These are phyloP conservation scores for Limanda limanda DNA, from an alignment of 2,113 vertebrate species.

Conservation along the genomic window DNA sequence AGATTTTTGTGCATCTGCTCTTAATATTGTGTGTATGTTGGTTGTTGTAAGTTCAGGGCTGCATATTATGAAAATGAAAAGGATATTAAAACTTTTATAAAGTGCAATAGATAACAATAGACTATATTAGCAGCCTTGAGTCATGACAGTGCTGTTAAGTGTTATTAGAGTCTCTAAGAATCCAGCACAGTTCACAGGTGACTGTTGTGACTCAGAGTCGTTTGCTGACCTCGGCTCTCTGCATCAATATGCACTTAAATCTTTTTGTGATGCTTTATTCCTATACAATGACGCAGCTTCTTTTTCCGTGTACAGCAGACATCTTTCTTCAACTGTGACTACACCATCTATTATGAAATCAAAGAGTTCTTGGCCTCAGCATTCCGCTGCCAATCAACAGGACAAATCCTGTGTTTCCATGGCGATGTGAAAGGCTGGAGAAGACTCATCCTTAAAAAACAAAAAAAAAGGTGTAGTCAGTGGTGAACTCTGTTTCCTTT, in stretches of 20 bases:
- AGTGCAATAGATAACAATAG: too few relatives aligned
- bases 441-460: conserved; percentile 31
- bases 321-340: background rate
- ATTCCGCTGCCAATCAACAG: conserved; percentile 46
- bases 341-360: conserved; percentile 23
- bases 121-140: too few relatives aligned
- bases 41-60: too few relatives aligned
- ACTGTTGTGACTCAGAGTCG: background rate
- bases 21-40: background rate
- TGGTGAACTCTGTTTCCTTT: conserved; percentile 57
- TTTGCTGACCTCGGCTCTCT: background rate
- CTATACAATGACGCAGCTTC: background rate
- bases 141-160: background rate
- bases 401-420: conserved; percentile 72
- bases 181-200: background rate
- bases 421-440: conserved; percentile 58
- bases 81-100: too few relatives aligned
- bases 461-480: conserved; percentile 47
- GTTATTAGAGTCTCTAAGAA: background rate
- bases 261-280: background rate
- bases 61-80: too few relatives aligned
- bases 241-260: background rate
- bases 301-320: background rate
- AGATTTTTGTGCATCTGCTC: background rate
- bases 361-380: conserved; percentile 30